Conservation (phyloP, 2,888 invertebrate species). For the Scaptomyza caliginosa region DNA sequence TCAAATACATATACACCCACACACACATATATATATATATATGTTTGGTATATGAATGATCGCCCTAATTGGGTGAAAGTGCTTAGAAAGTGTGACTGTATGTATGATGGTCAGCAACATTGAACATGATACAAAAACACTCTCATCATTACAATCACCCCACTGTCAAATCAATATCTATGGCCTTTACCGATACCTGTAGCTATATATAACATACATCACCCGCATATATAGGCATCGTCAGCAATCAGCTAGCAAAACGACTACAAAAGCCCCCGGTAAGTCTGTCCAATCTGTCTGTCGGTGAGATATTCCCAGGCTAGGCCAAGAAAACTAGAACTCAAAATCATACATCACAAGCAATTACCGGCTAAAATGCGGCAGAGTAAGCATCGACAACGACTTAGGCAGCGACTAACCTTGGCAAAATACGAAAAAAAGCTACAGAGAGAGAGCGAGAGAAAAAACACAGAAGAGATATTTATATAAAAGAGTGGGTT, state of each 20-base stretch:
- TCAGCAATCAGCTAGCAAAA: slow-evolving; percentile 71
- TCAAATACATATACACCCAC: slow-evolving; percentile 9
- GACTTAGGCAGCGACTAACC: slow-evolving; percentile 62
- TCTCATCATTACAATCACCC: slow-evolving; percentile 44
- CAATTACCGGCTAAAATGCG: slow-evolving; percentile 78
- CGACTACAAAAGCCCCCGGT: slow-evolving; percentile 34
- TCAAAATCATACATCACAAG: slow-evolving; percentile 79
- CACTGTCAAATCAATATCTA: slow-evolving; percentile 74
- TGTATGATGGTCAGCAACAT: neutral
- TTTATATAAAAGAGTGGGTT: slow-evolving; percentile 42
- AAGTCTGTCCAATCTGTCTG: slow-evolving; percentile 3
- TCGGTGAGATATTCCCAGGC: slow-evolving; percentile 74
- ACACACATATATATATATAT: slow-evolving; percentile 3
- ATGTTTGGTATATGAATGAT: slow-evolving; percentile 35
- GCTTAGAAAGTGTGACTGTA: slow-evolving; percentile 76
- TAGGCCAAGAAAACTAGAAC: slow-evolving; percentile 71
- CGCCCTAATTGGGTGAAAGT: slow-evolving; percentile 76
- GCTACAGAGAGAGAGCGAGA: slow-evolving; percentile 19
- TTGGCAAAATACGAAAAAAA: slow-evolving; percentile 58
- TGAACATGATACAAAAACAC: slow-evolving; percentile 7
- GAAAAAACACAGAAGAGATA: slow-evolving; percentile 31
- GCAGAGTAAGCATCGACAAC: slow-evolving; percentile 63
- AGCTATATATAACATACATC: slow-evolving; percentile 73
- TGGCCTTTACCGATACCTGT: slow-evolving; percentile 71
- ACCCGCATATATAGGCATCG: slow-evolving; percentile 78